Conservation (phyloP, 2,888 invertebrate species). For the Andricus quercusramuli region DNA sequence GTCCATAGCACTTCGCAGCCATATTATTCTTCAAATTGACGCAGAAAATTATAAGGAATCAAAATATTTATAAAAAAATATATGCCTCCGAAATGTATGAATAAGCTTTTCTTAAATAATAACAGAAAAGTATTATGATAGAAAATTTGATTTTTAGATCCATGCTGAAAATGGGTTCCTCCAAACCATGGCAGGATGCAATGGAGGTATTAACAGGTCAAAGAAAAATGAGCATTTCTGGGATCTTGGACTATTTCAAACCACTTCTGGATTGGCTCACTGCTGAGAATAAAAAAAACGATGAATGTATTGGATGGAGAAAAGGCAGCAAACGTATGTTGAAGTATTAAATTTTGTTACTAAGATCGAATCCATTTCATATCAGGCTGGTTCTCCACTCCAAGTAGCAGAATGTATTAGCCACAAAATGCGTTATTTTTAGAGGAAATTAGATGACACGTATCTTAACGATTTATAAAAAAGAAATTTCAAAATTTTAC, state of each 20-base stretch:
- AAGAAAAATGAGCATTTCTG: slow-evolving; percentile 86
- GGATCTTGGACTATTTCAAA: slow-evolving; percentile 89
- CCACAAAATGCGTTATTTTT: too few relatives aligned
- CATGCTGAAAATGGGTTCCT: slow-evolving; percentile 85
- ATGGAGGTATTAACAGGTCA: slow-evolving; percentile 89
- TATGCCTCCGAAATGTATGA: too few relatives aligned
- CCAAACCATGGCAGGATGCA: slow-evolving; percentile 89
- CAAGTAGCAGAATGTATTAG: too few relatives aligned
- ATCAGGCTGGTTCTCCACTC: too few relatives aligned
- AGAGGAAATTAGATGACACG: too few relatives aligned
- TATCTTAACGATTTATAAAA: too few relatives aligned
- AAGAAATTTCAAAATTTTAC: too few relatives aligned
- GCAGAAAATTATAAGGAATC: too few relatives aligned
- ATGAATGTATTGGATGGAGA: slow-evolving; percentile 91
- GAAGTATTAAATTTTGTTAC: not conserved
- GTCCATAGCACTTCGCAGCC: too few relatives aligned
- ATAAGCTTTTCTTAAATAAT: not conserved
- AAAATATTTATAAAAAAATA: too few relatives aligned
- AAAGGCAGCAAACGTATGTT: slow-evolving; percentile 61
- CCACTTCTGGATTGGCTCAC: slow-evolving; percentile 88
- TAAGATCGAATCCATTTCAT: too few relatives aligned
- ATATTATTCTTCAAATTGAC: too few relatives aligned
- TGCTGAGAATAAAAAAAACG: slow-evolving; percentile 86
- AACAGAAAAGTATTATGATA: not conserved
- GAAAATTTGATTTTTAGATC: slow-evolving; percentile 73